phyloP scores from a whole-genome alignment of 2,797 vertebrate genomes.

The Sardinella longiceps region DNA sequence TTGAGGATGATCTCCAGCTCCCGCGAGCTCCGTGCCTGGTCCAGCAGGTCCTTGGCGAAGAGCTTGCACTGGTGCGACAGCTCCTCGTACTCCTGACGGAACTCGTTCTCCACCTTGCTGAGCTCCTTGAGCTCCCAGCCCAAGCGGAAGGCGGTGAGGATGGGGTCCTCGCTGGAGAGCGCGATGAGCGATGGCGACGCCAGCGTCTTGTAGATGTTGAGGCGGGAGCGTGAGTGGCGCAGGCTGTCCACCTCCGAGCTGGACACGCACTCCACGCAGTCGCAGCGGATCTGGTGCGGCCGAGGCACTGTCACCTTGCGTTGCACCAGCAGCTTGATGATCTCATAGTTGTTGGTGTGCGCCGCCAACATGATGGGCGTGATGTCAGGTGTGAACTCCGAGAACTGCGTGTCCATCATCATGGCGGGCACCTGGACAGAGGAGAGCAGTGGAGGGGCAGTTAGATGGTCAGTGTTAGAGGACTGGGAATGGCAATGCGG shows the following conservation, averaged over 20 bases:
- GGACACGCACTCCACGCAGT: constrained; percentile 95
- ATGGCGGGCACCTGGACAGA: constrained; percentile 85
- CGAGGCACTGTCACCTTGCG: constrained; percentile 92
- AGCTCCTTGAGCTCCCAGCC: constrained; percentile 98
- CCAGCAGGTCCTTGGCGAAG: constrained; percentile 96
- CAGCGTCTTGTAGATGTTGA: constrained; percentile 96
- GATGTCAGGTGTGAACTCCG: constrained; percentile 96
- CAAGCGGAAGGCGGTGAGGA: constrained; percentile 92
- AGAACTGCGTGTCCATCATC: constrained; percentile 98
- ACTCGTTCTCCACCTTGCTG: constrained; percentile 98
- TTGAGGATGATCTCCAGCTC: constrained; percentile 97
- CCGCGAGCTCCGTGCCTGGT: constrained; percentile 92
- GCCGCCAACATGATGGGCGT: constrained; percentile 98
- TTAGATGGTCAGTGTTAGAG: background rate
- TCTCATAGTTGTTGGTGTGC: too few species aligned
- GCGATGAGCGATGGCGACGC: constrained; percentile 95
- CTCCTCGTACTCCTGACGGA: constrained; percentile 96
- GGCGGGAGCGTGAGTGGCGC: constrained; percentile 89
- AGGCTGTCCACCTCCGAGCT: constrained; percentile 96
- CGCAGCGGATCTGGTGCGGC: constrained; percentile 93
- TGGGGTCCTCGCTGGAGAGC: constrained; percentile 93
- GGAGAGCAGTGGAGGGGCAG: background rate
- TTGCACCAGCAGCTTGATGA: constrained; percentile 96
- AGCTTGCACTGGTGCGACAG: constrained; percentile 96
- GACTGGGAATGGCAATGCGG: background rate